phyloP scores from a whole-genome alignment of 2,113 vertebrate species.

The Dicaeum eximium region DNA sequence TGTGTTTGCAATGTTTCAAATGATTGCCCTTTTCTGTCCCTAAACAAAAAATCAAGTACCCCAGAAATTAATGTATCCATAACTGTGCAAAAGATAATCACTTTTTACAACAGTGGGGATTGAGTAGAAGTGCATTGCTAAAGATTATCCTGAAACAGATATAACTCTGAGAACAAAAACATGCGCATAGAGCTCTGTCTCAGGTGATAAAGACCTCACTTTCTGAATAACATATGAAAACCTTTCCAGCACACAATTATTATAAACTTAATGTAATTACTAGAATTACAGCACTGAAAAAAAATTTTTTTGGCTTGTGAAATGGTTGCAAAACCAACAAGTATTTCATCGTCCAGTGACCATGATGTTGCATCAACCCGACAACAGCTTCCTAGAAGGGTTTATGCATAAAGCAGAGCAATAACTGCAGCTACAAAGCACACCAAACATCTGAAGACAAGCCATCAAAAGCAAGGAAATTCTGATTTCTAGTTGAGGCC shows the following conservation, averaged over 20 bases:
- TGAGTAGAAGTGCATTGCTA: background rate
- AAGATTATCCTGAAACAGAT: background rate
- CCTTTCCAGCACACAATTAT: background rate
- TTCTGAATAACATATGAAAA: background rate
- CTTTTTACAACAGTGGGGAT: background rate
- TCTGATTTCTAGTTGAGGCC: constrained; percentile 50
- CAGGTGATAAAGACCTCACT: background rate
- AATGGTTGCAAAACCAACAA: background rate
- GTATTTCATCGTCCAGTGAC: background rate
- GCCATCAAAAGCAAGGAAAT: constrained; percentile 53
- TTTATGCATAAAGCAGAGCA: constrained; percentile 1
- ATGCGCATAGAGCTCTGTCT: background rate
- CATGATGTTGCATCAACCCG: background rate
- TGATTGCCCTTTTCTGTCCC: background rate
- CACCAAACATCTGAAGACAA: constrained; percentile 44
- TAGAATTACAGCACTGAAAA: background rate
- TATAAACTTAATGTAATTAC: background rate
- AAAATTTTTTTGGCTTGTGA: background rate
- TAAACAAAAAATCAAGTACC: background rate
- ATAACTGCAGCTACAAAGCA: background rate
- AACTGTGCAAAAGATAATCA: background rate
- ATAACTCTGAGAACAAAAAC: background rate
- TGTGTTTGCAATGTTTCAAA: background rate
- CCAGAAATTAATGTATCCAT: background rate
- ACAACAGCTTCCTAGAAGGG: background rate